phyloP scores from a whole-genome alignment of 2,888 invertebrate species.

The Pheosia tremula region DNA sequence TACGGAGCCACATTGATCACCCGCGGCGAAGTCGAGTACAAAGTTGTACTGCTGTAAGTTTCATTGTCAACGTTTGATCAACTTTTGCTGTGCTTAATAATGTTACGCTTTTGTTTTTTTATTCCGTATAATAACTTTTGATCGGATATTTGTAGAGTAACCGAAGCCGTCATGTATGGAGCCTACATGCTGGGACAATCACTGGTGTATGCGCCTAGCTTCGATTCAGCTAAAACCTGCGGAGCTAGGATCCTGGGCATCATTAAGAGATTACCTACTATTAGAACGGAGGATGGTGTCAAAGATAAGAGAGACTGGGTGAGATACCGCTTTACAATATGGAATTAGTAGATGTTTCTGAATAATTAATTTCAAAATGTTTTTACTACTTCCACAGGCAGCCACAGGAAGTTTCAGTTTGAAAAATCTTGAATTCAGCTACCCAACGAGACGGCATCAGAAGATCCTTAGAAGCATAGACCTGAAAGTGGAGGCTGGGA shows the following conservation, averaged over 20 bases:
- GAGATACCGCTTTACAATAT: conserved; percentile 13
- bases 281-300: conserved; percentile 57
- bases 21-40: conserved; percentile 85
- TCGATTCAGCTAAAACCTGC: conserved; percentile 86
- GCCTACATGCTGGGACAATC: conserved; percentile 91
- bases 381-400: conserved; percentile 54
- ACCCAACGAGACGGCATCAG: conserved; percentile 90
- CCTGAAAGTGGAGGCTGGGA: conserved; percentile 87
- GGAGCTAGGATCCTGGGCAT: conserved; percentile 62
- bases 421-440: conserved; percentile 89
- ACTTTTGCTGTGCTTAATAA: too few species aligned
- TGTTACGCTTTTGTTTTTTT: background rate
- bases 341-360: too few species aligned
- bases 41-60: conserved; percentile 87
- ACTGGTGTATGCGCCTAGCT: conserved; percentile 89
- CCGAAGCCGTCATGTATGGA: conserved; percentile 90
- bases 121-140: background rate
- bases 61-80: background rate
- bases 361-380: background rate
- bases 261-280: conserved; percentile 58
- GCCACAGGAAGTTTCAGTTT: conserved; percentile 88
- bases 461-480: conserved; percentile 89
- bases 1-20: conserved; percentile 89
- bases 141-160: conserved; percentile 81
- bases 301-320: conserved; percentile 69